Percentiles rank a stretch among this genome's conserved stretches.
Conservation (phyloP, 2,797 vertebrate species). For the Ciconia nigra region DNA sequence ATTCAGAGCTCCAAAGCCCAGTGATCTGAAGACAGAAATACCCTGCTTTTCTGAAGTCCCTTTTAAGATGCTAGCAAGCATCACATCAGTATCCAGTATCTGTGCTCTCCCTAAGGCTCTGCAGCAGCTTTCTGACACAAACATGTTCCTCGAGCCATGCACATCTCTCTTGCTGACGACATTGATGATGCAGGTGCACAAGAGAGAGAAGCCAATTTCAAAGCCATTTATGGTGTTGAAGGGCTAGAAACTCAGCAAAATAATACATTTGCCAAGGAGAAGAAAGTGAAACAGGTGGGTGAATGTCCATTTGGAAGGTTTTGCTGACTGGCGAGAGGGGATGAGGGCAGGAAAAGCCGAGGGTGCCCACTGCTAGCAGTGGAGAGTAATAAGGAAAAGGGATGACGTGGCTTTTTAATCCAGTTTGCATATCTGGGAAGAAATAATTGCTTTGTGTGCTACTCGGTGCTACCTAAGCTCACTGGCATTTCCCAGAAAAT, state of each 20-base stretch:
- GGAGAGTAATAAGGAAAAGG: neutral
- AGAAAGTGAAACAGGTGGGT: slow-evolving; percentile 39
- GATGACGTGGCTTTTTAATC: slow-evolving; percentile 36
- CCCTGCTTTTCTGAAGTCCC: neutral
- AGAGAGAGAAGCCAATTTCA: slow-evolving; percentile 49
- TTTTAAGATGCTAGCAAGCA: slow-evolving; percentile 22
- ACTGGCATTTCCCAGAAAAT: neutral
- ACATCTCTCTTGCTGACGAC: slow-evolving; percentile 57
- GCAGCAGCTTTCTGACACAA: slow-evolving; percentile 32
- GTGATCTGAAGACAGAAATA: neutral
- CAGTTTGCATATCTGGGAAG: slow-evolving; percentile 2
- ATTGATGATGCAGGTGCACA: slow-evolving; percentile 56
- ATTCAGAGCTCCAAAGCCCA: neutral
- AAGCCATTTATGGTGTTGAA: slow-evolving; percentile 58
- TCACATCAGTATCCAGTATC: slow-evolving; percentile 20
- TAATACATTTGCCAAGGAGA: slow-evolving; percentile 14
- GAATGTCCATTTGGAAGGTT: neutral
- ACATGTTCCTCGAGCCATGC: slow-evolving; percentile 22
- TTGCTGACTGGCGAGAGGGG: neutral
- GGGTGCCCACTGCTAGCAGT: neutral
- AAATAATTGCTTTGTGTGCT: neutral
- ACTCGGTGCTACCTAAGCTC: neutral
- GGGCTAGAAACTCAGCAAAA: slow-evolving; percentile 37
- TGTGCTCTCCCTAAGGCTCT: slow-evolving; percentile 47
- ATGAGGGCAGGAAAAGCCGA: neutral